phyloP scores from a whole-genome alignment of 92 coral and sea anemone genomes.

The Pocillopora grandis region DNA sequence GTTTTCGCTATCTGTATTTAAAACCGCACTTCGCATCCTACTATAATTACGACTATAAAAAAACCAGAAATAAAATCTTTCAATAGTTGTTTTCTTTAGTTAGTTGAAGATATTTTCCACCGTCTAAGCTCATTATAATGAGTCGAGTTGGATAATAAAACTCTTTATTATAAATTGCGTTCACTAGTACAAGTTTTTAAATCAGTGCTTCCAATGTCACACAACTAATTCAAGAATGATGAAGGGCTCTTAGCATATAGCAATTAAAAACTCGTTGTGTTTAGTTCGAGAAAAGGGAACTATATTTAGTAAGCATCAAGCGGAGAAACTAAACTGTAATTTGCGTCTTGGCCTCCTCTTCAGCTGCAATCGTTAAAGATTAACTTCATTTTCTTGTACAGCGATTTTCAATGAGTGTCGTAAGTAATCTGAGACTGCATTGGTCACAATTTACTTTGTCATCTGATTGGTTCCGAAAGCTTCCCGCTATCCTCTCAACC shows the following conservation, averaged over 20 bases:
- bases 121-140: not conserved
- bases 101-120: too few species aligned
- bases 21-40: not conserved
- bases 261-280: not conserved
- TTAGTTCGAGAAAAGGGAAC: not conserved
- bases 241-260: not conserved
- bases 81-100: too few species aligned
- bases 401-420: too few species aligned
- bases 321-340: not conserved
- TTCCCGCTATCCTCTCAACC: too few species aligned
- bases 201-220: not conserved
- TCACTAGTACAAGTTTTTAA: not conserved
- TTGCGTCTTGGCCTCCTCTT: not conserved
- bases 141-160: conserved; percentile 15
- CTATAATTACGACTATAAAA: not conserved
- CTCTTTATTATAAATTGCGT: conserved; percentile 4
- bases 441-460: too few species aligned
- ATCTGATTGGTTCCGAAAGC: too few species aligned
- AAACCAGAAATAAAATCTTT: not conserved
- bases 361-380: too few species aligned
- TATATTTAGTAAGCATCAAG: not conserved
- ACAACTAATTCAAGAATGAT: not conserved
- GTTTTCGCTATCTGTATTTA: not conserved
- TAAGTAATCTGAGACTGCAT: too few species aligned
- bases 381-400: too few species aligned